Evolutionary conservation across 2,113 vertebrate genomes (phyloP).

Genomic region (Neolamprologus brichardi): DNA sequence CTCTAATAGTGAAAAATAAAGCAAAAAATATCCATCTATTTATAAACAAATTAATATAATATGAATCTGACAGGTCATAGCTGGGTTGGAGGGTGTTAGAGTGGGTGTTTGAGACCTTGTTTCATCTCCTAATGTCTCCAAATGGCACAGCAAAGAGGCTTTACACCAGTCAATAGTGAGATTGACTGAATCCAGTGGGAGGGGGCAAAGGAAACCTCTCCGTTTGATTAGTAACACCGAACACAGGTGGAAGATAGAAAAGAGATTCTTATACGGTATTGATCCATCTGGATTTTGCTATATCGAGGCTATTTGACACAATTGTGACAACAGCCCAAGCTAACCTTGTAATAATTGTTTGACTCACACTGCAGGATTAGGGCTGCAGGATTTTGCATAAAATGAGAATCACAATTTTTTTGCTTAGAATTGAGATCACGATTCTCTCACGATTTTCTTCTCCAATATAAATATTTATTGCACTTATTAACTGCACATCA

Average conservation of each 20-base stretch:
- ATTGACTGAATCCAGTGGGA: conserved; percentile 22
- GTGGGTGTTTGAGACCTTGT: neutral
- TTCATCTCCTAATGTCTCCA: conserved; percentile 39
- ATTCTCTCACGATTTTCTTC: no score
- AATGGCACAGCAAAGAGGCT: conserved; percentile 40
- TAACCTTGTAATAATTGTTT: neutral
- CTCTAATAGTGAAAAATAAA: neutral
- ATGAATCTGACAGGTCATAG: neutral
- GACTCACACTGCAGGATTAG: neutral
- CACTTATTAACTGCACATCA: no score
- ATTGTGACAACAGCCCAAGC: neutral
- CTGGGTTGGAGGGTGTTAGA: neutral
- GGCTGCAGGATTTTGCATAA: neutral
- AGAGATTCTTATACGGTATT: neutral
- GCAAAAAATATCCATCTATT: neutral
- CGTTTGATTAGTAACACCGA: conserved; percentile 12
- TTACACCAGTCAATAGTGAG: conserved; percentile 29
- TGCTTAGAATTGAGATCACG: no score
- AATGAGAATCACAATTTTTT: no score
- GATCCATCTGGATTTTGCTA: neutral
- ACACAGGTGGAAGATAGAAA: neutral
- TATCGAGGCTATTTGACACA: neutral
- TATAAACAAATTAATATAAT: neutral
- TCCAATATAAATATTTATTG: no score
- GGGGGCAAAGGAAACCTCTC: conserved; percentile 14